Conservation (phyloP, 2,888 invertebrate genomes). For the Tethea ocularis region DNA sequence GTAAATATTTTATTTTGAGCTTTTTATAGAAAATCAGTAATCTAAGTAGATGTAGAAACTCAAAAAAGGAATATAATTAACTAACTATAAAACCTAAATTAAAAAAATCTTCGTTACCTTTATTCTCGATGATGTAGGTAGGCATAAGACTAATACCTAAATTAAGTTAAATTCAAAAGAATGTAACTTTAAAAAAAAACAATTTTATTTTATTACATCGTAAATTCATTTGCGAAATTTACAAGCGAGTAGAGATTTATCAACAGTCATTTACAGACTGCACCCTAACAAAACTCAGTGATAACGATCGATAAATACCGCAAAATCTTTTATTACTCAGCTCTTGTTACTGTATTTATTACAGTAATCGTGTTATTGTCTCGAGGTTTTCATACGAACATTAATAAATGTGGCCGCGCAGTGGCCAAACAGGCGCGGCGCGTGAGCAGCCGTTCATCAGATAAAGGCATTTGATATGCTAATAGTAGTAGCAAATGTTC, state of each 20-base stretch:
- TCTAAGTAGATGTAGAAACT: neutral
- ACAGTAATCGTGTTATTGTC: constrained; percentile 74
- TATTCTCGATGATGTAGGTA: too few relatives aligned
- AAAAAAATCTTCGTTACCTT: too few relatives aligned
- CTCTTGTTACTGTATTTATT: constrained; percentile 67
- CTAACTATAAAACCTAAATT: too few relatives aligned
- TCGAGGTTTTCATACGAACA: constrained; percentile 39
- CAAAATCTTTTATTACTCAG: constrained; percentile 38
- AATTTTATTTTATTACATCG: too few relatives aligned
- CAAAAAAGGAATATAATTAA: too few relatives aligned
- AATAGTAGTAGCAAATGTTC: constrained; percentile 74
- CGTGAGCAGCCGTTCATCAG: constrained; percentile 69
- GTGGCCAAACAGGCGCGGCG: constrained; percentile 28
- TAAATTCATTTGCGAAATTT: neutral
- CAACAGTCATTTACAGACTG: neutral
- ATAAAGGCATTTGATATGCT: constrained; percentile 78
- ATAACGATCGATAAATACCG: constrained; percentile 41
- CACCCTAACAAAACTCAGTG: constrained; percentile 13
- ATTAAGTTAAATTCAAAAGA: too few relatives aligned
- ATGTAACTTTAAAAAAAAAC: too few relatives aligned
- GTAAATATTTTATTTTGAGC: too few relatives aligned
- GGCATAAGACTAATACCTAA: too few relatives aligned
- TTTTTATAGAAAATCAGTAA: too few relatives aligned
- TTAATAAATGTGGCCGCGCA: constrained; percentile 47
- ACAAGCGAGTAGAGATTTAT: neutral